Base-by-base conservation (phyloP, 2,113 vertebrate species). In the Sardina pilchardus region DNA sequence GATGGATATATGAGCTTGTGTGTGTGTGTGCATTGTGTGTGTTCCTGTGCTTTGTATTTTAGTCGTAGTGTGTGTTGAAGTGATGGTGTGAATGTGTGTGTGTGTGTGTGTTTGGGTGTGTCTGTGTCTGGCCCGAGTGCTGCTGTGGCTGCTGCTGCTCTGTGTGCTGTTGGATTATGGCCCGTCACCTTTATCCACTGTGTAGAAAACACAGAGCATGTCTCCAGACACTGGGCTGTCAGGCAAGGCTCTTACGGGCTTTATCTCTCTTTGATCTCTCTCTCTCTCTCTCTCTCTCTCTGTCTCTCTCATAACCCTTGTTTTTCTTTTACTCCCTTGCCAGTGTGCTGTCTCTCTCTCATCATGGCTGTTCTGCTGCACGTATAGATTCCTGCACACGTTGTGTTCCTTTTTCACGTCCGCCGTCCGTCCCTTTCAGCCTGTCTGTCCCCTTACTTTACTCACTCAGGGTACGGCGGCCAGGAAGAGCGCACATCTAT, bases 221-320 rank as follows among this genome's bases (percentile, higher is more conserved):
- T 78, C 26, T 36, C 16, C 34, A 36, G 71, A 14, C 71, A 36
- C 71, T 78, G 34, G 36, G 12, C 71, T 19, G 14, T 78, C 71
- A 78, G 30, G 17, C 34, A 63, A 83, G 67, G 14, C 85, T 26
- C 12, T 87, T 71, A 86, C 71, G 83, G 48, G 87, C 81, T 67
- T 75, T 44, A 82, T 82, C 84, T 43, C 86, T 26, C 85, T 67
- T 56, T 75, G 48, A 82, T 81, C 84, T 44, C 85, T 36, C 12
- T 67, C 67, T 59, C 26, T 19, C 7, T 9, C 17, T 45, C 26
- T 82, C 56, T n/a, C 39, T 53, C 39, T n/a, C 12, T 81, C 42
- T 42, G 21, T 81, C 21, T 30, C 78, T 47, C 44, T 12, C 48
- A 5, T 39, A 47, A 10, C 26, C 10, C 47, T 24, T 24, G 19